Base-by-base conservation (phyloP, 2,888 invertebrate genomes). In the Fissipunctia ypsillon region DNA sequence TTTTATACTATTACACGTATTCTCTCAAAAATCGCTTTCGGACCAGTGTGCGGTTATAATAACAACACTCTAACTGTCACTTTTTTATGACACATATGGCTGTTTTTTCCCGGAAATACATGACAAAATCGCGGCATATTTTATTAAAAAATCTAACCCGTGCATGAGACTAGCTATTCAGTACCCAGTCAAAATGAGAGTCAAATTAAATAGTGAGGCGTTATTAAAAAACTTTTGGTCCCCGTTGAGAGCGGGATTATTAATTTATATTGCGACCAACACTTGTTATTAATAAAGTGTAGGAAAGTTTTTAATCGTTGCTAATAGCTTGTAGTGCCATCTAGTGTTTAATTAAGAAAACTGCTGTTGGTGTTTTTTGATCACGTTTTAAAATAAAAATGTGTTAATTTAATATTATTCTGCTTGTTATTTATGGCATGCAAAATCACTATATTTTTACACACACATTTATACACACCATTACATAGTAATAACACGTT, bases 211-310 rank as follows among this genome's bases (percentile, higher is more conserved):
- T 76, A 75, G 74, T 71, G 81, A 73, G 67, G 52, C 73, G 81
- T 84, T 89, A 89, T 89, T 88, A 89, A 89, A 89, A 89, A 89
- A 89, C 84, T 89, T 89, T 82, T 68, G 75, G 81, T 74, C 72
- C 35, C 75, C 77, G 82, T 68, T 38, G 63, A 80, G 79, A 78
- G 79, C 76, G 63, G 77, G 69, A 78, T 86, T 82, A 85, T 69
- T 75, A 83, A 84, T 83, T 83, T 75, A 81, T 78, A 77, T 84
- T 87, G 87, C 87, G 80, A 63, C 75, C 71, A 69, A 81, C 78
- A 87, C 83, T 88, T 89, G 83, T 84, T 88, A 88, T 89, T 90
- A 88, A 89, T 81, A 81, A 81, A 87, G 73, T 60, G 80, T 76
- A 35, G 43, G 69, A 74, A 81, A 86, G 73, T 81, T 83, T 81